Base-by-base conservation (phyloP, 2,113 vertebrate genomes). In the Egretta garzetta region DNA sequence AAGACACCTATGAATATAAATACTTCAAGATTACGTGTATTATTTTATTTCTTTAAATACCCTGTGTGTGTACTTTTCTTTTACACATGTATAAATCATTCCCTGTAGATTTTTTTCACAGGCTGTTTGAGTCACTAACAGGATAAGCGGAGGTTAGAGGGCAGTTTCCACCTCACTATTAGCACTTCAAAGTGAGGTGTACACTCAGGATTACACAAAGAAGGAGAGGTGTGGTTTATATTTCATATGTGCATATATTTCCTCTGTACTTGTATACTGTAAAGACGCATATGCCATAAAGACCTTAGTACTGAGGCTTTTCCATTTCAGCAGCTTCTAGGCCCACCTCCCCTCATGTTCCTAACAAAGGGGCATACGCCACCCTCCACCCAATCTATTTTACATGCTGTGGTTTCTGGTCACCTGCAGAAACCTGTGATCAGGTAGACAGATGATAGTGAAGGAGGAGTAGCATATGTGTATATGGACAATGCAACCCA, bases 401-500 rank as follows among this genome's bases (percentile, higher is more conserved):
- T 43, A 58, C 18, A 33, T 35, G 6, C 3, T 22, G 49, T 63
- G 41, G 17, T 58, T 72, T 59, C 55, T 9, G 4, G 33, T 59
- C 32, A 45, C 24, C n/a, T 58, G 27, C 43, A 68, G 59, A 68
- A 88, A 72, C 4, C 18, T 35, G 4, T 43, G n/a, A 45, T 63
- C 23, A 49, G 79, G 62, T 35, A 49, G 12, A 41, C 6, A 59
- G 14, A 10, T 10, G 14, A 10, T 10, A 5, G 64, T 55, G n/a
- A 9, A 77, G 7, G 77, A 81, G 9, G 14, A 72, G 14, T 19
- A 43, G 41, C 15, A 43, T 43, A 62, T 39, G 11, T 63, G n/a
- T 28, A 28, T 8, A n/a, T 17, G n/a, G 37, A n/a, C 18, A 58
- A 24, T 16, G 6, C 2, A 6, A 5, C 50, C 56, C 5, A 1